Evolutionary conservation across 2,113 vertebrate species (phyloP).

Genomic region (Mormyrus iriodes): DNA sequence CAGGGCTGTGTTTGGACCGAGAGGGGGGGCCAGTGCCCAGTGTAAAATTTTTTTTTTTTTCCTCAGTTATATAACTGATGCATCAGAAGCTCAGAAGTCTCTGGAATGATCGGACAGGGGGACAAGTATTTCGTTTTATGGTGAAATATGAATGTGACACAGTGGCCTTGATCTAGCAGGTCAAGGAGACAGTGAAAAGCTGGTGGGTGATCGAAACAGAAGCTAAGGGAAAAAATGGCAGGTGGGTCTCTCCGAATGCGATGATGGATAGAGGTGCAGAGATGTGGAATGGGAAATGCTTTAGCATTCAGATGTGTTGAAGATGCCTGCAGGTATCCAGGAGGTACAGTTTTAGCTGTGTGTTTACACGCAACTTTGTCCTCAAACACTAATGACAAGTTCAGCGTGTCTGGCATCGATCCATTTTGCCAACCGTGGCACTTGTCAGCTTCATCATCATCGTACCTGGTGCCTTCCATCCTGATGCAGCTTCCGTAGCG

Average conservation of each 20-base stretch:
- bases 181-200: neutral
- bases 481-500: neutral
- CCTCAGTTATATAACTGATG: no score
- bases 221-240: neutral
- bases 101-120: neutral
- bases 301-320: neutral
- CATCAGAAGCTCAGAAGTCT: neutral
- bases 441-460: neutral
- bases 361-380: neutral
- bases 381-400: neutral
- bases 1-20: neutral
- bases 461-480: constrained; percentile 15
- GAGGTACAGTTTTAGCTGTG: neutral
- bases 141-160: neutral
- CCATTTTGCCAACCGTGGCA: neutral
- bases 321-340: neutral
- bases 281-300: neutral
- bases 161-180: neutral
- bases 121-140: neutral
- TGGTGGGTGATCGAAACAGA: neutral
- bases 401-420: neutral
- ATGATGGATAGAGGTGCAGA: neutral
- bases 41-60: neutral
- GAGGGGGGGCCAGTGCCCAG: neutral
- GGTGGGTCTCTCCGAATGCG: neutral